A percentile compares a stretch with the other conserved stretches of the same genome.
phyloP scores from a whole-genome alignment of 2,888 invertebrate genomes.

The Biston betularia region DNA sequence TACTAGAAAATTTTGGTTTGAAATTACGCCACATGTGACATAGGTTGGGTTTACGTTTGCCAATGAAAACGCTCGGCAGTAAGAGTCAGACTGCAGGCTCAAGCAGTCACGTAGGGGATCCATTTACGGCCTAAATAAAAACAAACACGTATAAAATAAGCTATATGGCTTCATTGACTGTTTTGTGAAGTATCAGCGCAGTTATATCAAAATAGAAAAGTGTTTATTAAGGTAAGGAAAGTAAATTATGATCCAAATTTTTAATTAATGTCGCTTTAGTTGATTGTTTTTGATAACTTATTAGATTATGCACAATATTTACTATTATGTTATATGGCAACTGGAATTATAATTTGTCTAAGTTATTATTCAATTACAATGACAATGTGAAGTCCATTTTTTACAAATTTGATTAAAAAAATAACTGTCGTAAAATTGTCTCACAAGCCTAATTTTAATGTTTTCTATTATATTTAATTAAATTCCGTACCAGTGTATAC shows the following conservation, averaged over 20 bases:
- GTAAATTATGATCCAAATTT: not conserved
- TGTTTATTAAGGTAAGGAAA: not conserved
- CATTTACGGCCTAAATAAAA: constrained; percentile 55
- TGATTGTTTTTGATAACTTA: not conserved
- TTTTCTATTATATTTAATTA: no score
- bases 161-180: constrained; percentile 57
- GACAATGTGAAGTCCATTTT: no score
- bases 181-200: constrained; percentile 37
- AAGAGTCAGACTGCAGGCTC: constrained; percentile 67
- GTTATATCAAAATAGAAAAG: constrained; percentile 25
- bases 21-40: constrained; percentile 1
- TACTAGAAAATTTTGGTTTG: not conserved
- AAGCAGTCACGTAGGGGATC: constrained; percentile 50
- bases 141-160: constrained; percentile 54
- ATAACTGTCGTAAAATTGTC: not conserved
- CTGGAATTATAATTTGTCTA: no score
- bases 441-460: not conserved
- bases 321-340: no score
- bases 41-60: constrained; percentile 36
- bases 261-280: not conserved
- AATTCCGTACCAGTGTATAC: not conserved
- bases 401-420: no score
- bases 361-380: no score
- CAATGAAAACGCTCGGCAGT: constrained; percentile 64
- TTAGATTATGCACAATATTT: no score